Evolutionary conservation across 2,888 invertebrate genomes (phyloP).

Genomic region (Metacarcinus magister): DNA sequence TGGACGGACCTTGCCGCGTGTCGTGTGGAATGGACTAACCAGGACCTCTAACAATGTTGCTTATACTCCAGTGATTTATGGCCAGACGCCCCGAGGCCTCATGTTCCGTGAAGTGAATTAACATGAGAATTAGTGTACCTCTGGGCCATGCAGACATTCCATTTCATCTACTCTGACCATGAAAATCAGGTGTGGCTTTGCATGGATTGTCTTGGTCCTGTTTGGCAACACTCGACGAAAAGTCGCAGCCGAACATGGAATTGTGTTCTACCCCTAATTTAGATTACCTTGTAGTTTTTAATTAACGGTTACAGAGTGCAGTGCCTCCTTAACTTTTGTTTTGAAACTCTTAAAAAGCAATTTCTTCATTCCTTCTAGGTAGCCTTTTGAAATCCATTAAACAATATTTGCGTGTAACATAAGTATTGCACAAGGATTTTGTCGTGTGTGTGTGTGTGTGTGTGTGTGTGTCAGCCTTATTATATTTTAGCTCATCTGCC

Average conservation of each 20-base stretch:
- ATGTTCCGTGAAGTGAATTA: neutral
- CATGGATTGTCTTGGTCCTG: neutral
- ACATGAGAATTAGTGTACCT: neutral
- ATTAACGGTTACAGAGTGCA: neutral
- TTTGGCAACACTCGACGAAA: neutral
- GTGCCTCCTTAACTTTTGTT: neutral
- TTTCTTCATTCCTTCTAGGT: neutral
- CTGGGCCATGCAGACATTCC: neutral
- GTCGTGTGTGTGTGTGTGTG: too few relatives aligned
- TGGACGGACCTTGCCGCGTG: neutral
- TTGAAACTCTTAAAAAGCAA: neutral
- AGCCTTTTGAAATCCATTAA: neutral
- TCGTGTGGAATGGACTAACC: neutral
- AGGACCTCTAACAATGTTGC: neutral
- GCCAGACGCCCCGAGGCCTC: neutral
- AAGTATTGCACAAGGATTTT: too few relatives aligned
- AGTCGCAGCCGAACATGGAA: neutral
- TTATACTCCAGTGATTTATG: neutral
- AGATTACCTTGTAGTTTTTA: neutral
- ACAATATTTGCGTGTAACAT: too few relatives aligned
- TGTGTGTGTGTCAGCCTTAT: neutral
- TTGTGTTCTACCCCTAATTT: neutral
- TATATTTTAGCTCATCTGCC: too few relatives aligned
- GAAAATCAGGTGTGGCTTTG: neutral
- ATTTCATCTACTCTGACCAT: neutral